Evolutionary conservation across 2,797 vertebrate species (phyloP).

Genomic region (Sphaeramia orbicularis): DNA sequence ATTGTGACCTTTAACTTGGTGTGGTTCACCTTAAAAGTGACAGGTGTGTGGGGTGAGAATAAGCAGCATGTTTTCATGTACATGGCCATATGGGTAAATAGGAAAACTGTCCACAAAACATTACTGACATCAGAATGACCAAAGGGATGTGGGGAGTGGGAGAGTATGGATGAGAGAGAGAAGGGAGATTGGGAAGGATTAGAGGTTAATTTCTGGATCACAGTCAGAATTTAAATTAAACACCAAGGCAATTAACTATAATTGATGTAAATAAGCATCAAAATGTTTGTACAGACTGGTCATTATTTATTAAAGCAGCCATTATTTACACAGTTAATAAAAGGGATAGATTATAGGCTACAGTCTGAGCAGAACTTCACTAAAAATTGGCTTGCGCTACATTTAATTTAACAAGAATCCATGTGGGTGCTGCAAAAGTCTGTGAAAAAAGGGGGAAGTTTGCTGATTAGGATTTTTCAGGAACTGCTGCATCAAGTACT

Average conservation of each 20-base stretch:
- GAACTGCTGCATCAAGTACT: conserved; percentile 1
- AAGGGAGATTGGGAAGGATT: not conserved
- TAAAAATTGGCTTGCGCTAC: not conserved
- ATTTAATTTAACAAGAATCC: conserved; percentile 17
- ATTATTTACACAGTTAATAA: conserved; percentile 32
- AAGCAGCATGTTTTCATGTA: conserved; percentile 41
- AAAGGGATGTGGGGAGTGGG: conserved; percentile 4
- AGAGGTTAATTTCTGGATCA: not conserved
- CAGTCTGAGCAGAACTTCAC: conserved; percentile 1
- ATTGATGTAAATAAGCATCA: conserved; percentile 21
- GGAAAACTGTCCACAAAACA: conserved; percentile 35
- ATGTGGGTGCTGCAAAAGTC: not conserved
- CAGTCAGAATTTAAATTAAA: conserved; percentile 21
- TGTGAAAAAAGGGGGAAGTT: conserved; percentile 9
- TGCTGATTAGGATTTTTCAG: conserved; percentile 4
- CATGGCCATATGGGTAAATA: conserved; percentile 51
- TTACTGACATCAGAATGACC: conserved; percentile 28
- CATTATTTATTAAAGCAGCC: conserved; percentile 25
- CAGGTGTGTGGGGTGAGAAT: conserved; percentile 37
- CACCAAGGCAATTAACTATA: conserved; percentile 35
- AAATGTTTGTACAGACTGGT: conserved; percentile 3
- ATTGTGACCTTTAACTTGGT: conserved; percentile 75
- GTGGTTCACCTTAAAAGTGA: conserved; percentile 61
- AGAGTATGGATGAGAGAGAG: not conserved
- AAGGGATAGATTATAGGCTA: conserved; percentile 6